Evolutionary conservation across 2,888 invertebrate species (phyloP).

Genomic region (Escarpia spicata): DNA sequence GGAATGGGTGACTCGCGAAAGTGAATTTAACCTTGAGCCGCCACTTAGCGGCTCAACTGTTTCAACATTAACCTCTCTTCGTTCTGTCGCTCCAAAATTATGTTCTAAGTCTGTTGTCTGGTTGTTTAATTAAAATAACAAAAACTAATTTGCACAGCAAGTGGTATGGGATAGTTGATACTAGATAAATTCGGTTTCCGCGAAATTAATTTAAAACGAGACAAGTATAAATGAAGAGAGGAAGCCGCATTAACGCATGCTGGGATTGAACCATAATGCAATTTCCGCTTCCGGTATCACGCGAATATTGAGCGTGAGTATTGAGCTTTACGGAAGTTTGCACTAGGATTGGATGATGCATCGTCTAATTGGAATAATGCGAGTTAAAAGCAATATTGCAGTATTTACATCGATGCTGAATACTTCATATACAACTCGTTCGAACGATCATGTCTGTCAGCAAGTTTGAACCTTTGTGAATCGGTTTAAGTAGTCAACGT

Average conservation of each 20-base stretch:
- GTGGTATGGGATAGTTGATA: not conserved
- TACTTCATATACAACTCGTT: not conserved
- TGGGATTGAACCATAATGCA: conserved; percentile 16
- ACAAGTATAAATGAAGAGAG: not conserved
- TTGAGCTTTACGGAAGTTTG: not conserved
- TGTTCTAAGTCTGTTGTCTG: not conserved
- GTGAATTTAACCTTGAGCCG: too few relatives aligned
- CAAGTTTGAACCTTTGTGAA: too few relatives aligned
- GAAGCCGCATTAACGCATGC: not conserved
- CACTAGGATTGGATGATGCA: not conserved
- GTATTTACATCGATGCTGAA: not conserved
- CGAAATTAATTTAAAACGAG: not conserved
- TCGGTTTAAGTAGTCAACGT: too few relatives aligned
- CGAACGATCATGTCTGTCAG: too few relatives aligned
- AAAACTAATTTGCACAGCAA: not conserved
- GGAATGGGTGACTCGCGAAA: too few relatives aligned
- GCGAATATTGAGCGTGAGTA: not conserved
- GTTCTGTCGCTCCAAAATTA: not conserved
- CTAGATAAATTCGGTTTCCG: too few relatives aligned
- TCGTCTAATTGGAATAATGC: not conserved
- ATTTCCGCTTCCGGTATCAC: not conserved
- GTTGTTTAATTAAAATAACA: not conserved
- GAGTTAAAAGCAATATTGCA: not conserved
- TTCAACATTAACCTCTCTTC: not conserved
- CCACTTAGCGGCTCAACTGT: too few relatives aligned